Conservation (phyloP, 2,888 invertebrate genomes). For the Plusia festucae region DNA sequence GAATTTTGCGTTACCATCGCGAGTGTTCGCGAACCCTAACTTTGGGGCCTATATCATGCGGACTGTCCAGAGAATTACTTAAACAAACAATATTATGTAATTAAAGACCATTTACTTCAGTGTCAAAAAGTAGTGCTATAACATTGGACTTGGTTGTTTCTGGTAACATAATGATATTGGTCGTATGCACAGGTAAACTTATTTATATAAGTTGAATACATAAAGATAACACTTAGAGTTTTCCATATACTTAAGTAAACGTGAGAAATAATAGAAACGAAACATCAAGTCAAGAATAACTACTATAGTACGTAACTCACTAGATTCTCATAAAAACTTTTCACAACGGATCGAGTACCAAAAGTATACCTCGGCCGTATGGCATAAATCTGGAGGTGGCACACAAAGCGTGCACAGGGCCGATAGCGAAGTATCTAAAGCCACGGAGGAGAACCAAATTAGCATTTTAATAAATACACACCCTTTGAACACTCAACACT, state of each 20-base stretch:
- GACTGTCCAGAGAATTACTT: slow-evolving; percentile 60
- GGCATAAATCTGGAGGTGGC: slow-evolving; percentile 87
- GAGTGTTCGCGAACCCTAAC: slow-evolving; percentile 72
- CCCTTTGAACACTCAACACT: slow-evolving; percentile 86
- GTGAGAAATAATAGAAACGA: no score
- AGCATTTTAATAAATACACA: slow-evolving; percentile 90
- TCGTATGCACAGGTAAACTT: no score
- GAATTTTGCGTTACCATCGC: slow-evolving; percentile 84
- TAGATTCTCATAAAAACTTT: neutral
- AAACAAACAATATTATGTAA: neutral
- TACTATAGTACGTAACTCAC: neutral
- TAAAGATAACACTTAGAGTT: no score
- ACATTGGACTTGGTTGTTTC: no score
- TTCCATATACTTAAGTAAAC: no score
- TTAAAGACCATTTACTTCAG: neutral
- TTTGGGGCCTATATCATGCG: slow-evolving; percentile 71
- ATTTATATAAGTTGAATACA: no score
- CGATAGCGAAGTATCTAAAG: slow-evolving; percentile 87
- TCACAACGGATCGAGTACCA: slow-evolving; percentile 62
- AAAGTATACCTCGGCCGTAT: slow-evolving; percentile 74
- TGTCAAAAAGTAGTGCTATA: no score
- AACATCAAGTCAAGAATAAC: neutral
- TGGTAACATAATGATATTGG: no score
- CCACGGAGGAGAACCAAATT: slow-evolving; percentile 84
- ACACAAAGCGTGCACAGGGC: slow-evolving; percentile 86